Evolutionary conservation across 2,113 vertebrate genomes (phyloP).

Genomic region (Macroglossus sobrinus): DNA sequence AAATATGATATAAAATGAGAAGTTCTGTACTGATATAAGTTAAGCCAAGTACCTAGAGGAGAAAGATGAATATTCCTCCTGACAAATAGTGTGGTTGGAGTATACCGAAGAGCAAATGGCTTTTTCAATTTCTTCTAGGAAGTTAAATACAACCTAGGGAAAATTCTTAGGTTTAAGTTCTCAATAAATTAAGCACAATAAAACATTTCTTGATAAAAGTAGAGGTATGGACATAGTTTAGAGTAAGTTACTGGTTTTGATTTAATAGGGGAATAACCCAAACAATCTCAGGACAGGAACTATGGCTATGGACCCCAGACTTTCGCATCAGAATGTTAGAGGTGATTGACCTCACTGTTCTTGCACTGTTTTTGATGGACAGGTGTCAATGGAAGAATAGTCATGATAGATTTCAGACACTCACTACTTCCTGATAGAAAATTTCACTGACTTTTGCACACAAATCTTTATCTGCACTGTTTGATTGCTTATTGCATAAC

Average conservation of each 20-base stretch:
- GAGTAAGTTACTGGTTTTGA: background rate
- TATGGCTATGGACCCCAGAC: rapidly evolving
- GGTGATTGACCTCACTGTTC: rapidly evolving
- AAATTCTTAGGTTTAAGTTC: slow-evolving; percentile 38
- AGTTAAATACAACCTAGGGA: slow-evolving; percentile 34
- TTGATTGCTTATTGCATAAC: background rate
- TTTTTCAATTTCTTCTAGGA: slow-evolving; percentile 44
- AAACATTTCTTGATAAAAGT: slow-evolving; percentile 48
- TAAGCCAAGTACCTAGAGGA: slow-evolving; percentile 20
- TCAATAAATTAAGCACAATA: slow-evolving; percentile 37
- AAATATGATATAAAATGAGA: slow-evolving; percentile 43
- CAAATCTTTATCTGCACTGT: background rate
- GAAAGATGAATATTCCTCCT: slow-evolving; percentile 28
- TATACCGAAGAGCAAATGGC: slow-evolving; percentile 21
- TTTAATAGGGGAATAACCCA: background rate
- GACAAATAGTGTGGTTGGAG: background rate
- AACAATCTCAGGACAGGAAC: background rate
- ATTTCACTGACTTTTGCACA: background rate
- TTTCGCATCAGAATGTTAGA: background rate
- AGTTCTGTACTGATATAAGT: slow-evolving; percentile 48
- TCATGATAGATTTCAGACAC: background rate
- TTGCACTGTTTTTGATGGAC: background rate
- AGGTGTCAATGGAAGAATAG: background rate
- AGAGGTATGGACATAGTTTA: background rate
- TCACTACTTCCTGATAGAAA: background rate